A percentile compares a stretch with the other conserved stretches of the same genome.
These are phyloP conservation scores for Myripristis murdjan DNA, from an alignment of 2,797 vertebrate genomes.

Conservation along the genomic window DNA sequence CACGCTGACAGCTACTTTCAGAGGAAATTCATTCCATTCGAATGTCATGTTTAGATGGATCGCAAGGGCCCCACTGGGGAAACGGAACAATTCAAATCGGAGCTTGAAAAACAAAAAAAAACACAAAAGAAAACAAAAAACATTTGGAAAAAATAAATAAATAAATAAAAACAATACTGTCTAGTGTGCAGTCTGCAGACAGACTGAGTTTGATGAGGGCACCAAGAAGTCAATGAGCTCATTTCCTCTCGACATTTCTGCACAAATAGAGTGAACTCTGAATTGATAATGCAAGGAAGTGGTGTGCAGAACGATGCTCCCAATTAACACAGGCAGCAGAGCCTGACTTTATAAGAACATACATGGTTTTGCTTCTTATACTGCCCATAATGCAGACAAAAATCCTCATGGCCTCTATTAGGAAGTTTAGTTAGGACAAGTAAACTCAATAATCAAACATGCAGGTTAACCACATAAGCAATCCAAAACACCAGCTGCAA, in stretches of 20 bases:
- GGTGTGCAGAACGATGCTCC: constrained; percentile 22
- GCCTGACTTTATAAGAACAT: constrained; percentile 54
- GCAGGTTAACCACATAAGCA: constrained; percentile 23
- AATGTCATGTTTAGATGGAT: constrained; percentile 68
- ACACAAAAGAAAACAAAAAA: constrained; percentile 11
- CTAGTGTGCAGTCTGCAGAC: constrained; percentile 2
- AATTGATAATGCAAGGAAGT: constrained; percentile 51
- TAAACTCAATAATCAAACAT: constrained; percentile 43
- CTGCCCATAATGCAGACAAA: constrained; percentile 17
- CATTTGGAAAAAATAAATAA: too few species aligned
- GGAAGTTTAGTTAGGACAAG: constrained; percentile 8
- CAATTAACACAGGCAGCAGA: constrained; percentile 68
- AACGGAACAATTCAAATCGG: constrained; percentile 21
- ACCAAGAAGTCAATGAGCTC: constrained; percentile 26
- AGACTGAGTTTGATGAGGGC: not conserved
- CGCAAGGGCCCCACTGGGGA: constrained; percentile 15
- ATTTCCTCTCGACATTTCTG: constrained; percentile 27
- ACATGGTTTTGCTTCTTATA: constrained; percentile 4
- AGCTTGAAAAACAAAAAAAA: constrained; percentile 16
- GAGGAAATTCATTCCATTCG: constrained; percentile 67
- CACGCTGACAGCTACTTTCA: constrained; percentile 73
- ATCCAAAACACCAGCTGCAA: not conserved
- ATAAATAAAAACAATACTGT: constrained; percentile 32
- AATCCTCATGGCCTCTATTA: constrained; percentile 20
- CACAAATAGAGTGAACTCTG: constrained; percentile 45